Evolutionary conservation across 1,140 invertebrate genomes (phyloP), one percentile per base, ranked within the genome.

Genomic region (Neodiprion virginianus): DNA sequence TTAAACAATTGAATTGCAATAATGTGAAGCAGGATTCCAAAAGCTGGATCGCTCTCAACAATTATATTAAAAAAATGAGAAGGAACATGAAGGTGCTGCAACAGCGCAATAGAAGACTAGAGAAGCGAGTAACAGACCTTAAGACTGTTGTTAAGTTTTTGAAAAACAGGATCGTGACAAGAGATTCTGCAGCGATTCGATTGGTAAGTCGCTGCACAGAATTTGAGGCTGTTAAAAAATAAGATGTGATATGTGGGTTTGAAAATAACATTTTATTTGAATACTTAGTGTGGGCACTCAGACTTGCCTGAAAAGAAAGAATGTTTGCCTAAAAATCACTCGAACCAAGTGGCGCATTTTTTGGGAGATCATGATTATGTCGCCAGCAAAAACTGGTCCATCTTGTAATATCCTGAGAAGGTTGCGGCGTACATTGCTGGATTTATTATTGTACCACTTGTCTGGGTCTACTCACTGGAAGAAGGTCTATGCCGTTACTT

Each of bases 341-440:
- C n/a, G 4, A 12, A 17, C n/a, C 53, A 11, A 61, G 11, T 61
- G 11, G 11, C 53, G 53, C 11, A 61, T 61, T 17, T 17, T 61
- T 61, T 61, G 53, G 53, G 53, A 17, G 53, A 61, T 61, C 53
- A 61, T 8, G 53, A 61, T 61, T 61, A 61, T 61, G n/a, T 61
- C 11, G 11, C 53, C n/a, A 17, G 11, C 11, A 61, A 61, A 61
- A 17, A 61, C 11, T 12, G n/a, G 53, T 61, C n/a, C n/a, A 61
- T 61, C n/a, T 61, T 12, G 11, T 61, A 40, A 40, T 17, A 17
- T 17, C 53, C 53, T 61, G 53, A 61, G n/a, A 61, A 17, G 11
- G n/a, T 8, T 61, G 53, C 8, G 11, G 53, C 7, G 28, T 40
- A 40, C 1, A 40, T 40, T 40, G 28, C 28, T 40, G 8, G 53